phyloP scores from a whole-genome alignment of 1,140 invertebrate species.

The Calephelis virginiensis region DNA sequence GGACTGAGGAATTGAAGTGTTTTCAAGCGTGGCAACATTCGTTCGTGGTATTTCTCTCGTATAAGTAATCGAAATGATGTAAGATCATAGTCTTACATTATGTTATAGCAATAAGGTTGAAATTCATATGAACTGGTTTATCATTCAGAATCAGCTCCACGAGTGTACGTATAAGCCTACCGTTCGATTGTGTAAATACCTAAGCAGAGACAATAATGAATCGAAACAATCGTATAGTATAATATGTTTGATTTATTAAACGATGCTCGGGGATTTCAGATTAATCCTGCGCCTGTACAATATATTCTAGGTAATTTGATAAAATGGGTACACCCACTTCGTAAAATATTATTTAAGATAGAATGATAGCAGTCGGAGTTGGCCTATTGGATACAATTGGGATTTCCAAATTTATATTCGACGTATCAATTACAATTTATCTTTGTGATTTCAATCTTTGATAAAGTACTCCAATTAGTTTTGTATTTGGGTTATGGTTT shows the following conservation, averaged over 20 bases:
- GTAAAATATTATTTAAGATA: constrained; percentile 14
- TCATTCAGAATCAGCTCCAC: constrained; percentile 16
- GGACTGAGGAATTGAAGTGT: constrained; percentile 75
- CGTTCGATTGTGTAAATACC: constrained; percentile 65
- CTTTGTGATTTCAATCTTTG: constrained; percentile 4
- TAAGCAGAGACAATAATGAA: constrained; percentile 67
- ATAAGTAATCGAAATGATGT: constrained; percentile 22
- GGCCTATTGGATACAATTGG: constrained; percentile 5
- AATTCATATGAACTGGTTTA: not conserved
- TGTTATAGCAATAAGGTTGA: not conserved
- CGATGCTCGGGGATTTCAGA: constrained; percentile 29
- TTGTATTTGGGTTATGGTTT: constrained; percentile 1
- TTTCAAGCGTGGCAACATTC: constrained; percentile 69
- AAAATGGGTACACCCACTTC: constrained; percentile 11
- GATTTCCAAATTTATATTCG: constrained; percentile 12
- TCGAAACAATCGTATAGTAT: constrained; percentile 62
- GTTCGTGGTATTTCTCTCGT: constrained; percentile 58
- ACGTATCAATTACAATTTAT: constrained; percentile 12
- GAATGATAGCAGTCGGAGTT: constrained; percentile 1
- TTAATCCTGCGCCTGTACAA: constrained; percentile 8
- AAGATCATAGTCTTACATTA: too few species aligned
- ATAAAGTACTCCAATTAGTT: constrained; percentile 9
- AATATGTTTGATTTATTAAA: constrained; percentile 74
- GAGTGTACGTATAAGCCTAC: constrained; percentile 44
- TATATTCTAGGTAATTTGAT: constrained; percentile 17